phyloP scores from a whole-genome alignment of 2,113 vertebrate species.

The Carlito syrichta region DNA sequence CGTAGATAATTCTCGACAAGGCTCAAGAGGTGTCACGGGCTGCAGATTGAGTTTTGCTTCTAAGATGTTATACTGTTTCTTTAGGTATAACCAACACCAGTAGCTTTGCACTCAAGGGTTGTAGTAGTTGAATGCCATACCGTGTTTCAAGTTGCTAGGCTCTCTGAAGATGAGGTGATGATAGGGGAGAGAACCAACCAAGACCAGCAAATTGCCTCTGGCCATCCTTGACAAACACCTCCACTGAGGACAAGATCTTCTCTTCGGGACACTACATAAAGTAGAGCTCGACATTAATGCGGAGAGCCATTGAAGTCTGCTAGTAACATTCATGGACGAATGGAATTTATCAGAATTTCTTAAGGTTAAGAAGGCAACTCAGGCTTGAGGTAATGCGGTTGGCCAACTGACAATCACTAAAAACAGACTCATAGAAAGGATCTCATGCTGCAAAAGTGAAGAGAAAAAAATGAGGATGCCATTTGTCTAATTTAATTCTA shows the following conservation, averaged over 20 bases:
- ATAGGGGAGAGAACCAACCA: slow-evolving; percentile 63
- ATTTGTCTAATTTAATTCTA: slow-evolving; percentile 63
- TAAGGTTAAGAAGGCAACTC: neutral
- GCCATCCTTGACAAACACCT: slow-evolving; percentile 63
- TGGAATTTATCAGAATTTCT: slow-evolving; percentile 22
- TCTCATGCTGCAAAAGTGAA: neutral
- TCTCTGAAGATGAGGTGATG: slow-evolving; percentile 65
- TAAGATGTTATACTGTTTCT: slow-evolving; percentile 42
- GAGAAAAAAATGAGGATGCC: slow-evolving; percentile 26
- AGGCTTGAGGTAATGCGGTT: neutral
- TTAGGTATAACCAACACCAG: slow-evolving; percentile 42
- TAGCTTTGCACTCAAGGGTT: slow-evolving; percentile 44
- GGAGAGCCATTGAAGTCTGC: slow-evolving; percentile 62
- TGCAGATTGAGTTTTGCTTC: slow-evolving; percentile 41
- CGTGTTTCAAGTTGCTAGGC: slow-evolving; percentile 49
- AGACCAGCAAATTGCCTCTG: slow-evolving; percentile 65
- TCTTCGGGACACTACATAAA: slow-evolving; percentile 70
- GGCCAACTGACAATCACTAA: neutral
- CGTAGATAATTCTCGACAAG: neutral
- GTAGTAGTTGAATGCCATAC: slow-evolving; percentile 52
- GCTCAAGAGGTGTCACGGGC: neutral
- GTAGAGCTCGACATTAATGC: slow-evolving; percentile 59
- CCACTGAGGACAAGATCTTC: slow-evolving; percentile 58
- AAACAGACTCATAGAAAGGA: neutral
- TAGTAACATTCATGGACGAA: slow-evolving; percentile 63